Percentiles rank a stretch among this genome's conserved stretches.
Conservation (phyloP, 2,113 vertebrate genomes). For the Laticauda colubrina region DNA sequence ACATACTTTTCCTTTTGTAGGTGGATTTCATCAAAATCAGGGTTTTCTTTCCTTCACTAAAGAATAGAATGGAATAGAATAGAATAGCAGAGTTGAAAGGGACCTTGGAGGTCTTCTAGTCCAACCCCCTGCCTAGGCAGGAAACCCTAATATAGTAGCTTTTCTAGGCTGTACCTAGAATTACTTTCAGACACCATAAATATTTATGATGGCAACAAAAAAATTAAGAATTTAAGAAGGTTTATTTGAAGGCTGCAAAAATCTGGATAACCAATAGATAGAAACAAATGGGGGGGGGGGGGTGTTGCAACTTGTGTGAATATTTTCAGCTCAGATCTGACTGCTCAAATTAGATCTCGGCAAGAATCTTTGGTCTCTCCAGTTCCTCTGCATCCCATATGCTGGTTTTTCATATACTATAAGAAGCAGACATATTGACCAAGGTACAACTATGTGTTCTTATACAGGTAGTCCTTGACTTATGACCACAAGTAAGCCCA, state of each 20-base stretch:
- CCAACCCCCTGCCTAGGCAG: too few species aligned
- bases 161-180: neutral
- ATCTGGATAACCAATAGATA: neutral
- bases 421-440: neutral
- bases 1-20: neutral
- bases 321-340: neutral
- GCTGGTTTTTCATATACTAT: neutral
- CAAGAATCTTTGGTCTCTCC: neutral
- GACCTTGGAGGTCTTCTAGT: too few species aligned
- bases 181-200: constrained; percentile 3
- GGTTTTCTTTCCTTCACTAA: neutral
- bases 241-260: neutral
- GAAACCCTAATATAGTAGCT: neutral
- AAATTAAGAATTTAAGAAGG: neutral
- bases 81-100: too few species aligned
- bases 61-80: too few species aligned
- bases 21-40: neutral
- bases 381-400: neutral
- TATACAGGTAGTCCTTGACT: neutral
- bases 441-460: neutral
- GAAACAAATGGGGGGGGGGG: neutral
- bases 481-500: neutral
- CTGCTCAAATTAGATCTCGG: neutral
- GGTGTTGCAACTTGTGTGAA: neutral
- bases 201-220: neutral